Percentiles rank a stretch among this genome's conserved stretches.
phyloP scores from a whole-genome alignment of 2,888 invertebrate species.

The Ernsta delagoae region DNA sequence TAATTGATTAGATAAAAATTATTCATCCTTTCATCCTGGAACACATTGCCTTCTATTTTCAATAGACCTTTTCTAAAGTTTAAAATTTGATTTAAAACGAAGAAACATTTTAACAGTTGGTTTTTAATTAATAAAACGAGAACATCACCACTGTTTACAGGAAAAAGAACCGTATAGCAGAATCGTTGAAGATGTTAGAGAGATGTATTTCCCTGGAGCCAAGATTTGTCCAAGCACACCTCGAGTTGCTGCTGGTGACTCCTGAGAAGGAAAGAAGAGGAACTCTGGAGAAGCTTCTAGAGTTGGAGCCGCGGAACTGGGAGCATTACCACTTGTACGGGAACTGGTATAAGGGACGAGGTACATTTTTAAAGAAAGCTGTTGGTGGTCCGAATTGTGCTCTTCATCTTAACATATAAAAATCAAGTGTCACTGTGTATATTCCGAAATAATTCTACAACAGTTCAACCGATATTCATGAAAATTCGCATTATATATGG shows the following conservation, averaged over 20 bases:
- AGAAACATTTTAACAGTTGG: no score
- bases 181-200: conserved; percentile 87
- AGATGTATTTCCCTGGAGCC: conserved; percentile 88
- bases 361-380: conserved; percentile 63
- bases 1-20: no score
- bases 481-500: no score
- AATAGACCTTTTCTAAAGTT: no score
- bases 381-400: background rate
- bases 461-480: no score
- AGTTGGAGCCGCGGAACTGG: conserved; percentile 87
- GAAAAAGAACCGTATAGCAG: conserved; percentile 87
- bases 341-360: conserved; percentile 88
- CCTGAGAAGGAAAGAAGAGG: conserved; percentile 81
- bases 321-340: conserved; percentile 89
- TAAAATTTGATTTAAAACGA: no score
- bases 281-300: conserved; percentile 86
- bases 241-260: conserved; percentile 86
- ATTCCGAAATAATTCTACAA: no score
- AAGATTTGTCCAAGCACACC: conserved; percentile 88
- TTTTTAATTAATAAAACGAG: no score
- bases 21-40: no score
- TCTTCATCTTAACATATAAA: no score
- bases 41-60: no score
- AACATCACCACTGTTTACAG: conserved; percentile 65
- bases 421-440: no score